Evolutionary conservation across 2,113 vertebrate species (phyloP).

Genomic region (Coracopsis vasa): DNA sequence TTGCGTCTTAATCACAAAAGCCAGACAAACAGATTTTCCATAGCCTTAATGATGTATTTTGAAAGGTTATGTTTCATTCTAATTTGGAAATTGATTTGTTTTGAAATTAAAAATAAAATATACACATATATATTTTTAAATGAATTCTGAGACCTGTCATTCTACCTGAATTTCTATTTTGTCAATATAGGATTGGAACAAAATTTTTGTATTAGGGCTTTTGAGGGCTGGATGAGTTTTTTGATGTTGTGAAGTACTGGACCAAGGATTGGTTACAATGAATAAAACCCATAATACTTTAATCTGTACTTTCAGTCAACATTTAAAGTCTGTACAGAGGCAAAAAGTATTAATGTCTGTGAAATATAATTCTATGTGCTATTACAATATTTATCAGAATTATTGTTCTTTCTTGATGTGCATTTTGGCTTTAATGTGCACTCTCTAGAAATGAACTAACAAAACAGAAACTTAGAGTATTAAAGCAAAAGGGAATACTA

Average conservation of each 20-base stretch:
- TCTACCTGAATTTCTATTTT: neutral
- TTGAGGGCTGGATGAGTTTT: neutral
- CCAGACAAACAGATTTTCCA: neutral
- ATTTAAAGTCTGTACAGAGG: neutral
- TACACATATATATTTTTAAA: neutral
- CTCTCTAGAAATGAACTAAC: neutral
- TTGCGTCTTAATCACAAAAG: neutral
- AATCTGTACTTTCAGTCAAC: neutral
- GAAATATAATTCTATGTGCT: neutral
- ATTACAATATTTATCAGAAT: neutral
- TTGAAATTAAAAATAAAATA: neutral
- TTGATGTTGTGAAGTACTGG: neutral
- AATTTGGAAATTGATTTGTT: neutral
- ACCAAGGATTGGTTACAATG: neutral
- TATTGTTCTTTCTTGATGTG: neutral
- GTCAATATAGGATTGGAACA: neutral
- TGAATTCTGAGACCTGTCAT: neutral
- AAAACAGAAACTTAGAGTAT: no score
- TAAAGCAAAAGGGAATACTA: no score
- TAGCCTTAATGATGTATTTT: neutral
- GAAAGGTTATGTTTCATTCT: neutral
- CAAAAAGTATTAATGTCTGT: neutral
- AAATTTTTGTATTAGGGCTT: neutral
- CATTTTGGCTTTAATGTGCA: neutral
- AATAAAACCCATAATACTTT: neutral